phyloP scores from a whole-genome alignment of 2,797 vertebrate species.

The Clamator glandarius region DNA sequence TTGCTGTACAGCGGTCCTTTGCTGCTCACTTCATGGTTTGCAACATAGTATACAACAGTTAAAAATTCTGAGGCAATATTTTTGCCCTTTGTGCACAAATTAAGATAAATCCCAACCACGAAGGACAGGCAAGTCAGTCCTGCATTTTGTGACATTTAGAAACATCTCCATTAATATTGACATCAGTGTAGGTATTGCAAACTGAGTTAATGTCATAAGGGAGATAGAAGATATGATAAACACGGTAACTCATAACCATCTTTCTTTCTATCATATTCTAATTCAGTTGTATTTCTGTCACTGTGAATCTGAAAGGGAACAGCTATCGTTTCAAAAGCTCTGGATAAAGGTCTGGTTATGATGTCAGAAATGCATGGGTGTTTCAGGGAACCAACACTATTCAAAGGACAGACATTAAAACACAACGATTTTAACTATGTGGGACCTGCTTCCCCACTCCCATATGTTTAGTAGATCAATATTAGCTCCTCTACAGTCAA shows the following conservation, averaged over 20 bases:
- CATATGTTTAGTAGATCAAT: conserved; percentile 58
- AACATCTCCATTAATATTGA: not conserved
- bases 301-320: not conserved
- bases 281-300: not conserved
- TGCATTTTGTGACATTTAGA: not conserved
- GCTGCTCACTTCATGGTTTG: not conserved
- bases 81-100: not conserved
- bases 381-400: conserved; percentile 1
- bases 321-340: not conserved
- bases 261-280: not conserved
- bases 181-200: not conserved
- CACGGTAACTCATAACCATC: not conserved
- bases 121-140: not conserved
- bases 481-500: conserved; percentile 62
- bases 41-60: fast-evolving
- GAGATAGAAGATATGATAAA: not conserved
- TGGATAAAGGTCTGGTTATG: not conserved
- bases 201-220: not conserved
- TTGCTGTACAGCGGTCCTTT: not conserved
- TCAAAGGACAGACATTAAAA: conserved; percentile 13
- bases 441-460: conserved; percentile 31
- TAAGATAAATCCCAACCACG: not conserved
- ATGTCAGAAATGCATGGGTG: not conserved
- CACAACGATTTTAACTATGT: not conserved
- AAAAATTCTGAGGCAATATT: not conserved